Evolutionary conservation across 1,140 invertebrate genomes (phyloP).

Genomic region (Aphidius ervi): DNA sequence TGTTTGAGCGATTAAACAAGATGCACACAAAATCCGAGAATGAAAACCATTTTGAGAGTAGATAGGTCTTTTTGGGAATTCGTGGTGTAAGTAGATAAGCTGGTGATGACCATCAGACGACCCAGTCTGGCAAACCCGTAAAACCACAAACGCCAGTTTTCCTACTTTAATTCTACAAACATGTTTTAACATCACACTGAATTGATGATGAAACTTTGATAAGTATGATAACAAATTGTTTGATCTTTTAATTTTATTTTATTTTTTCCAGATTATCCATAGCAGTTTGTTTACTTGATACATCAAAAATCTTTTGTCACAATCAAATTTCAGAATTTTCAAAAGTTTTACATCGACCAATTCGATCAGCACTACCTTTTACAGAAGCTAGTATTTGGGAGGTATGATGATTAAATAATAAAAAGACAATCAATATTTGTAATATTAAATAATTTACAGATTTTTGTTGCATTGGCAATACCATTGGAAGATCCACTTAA

Average conservation of each 20-base stretch:
- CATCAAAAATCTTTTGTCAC: not conserved
- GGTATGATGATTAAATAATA: constrained; percentile 32
- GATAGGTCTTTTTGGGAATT: constrained; percentile 15
- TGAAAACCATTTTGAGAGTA: not conserved
- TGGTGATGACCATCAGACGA: constrained; percentile 13
- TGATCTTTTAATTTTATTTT: not conserved
- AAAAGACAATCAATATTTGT: no score
- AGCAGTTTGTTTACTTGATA: constrained; percentile 17
- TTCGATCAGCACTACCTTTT: constrained; percentile 39
- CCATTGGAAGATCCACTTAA: constrained; percentile 66
- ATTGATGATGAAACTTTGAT: no score
- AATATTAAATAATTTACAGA: constrained; percentile 39
- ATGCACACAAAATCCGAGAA: not conserved
- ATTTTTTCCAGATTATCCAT: constrained; percentile 5
- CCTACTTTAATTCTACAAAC: constrained; percentile 3
- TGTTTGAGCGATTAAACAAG: constrained; percentile 12
- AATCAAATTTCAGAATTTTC: constrained; percentile 43
- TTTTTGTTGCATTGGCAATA: constrained; percentile 67
- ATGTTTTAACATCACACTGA: not conserved
- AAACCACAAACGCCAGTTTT: constrained; percentile 13
- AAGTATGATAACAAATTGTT: not conserved
- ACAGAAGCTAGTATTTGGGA: constrained; percentile 44
- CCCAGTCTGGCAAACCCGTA: not conserved
- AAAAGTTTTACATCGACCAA: constrained; percentile 44
- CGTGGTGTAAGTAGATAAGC: constrained; percentile 21